Evolutionary conservation across 2,113 vertebrate genomes (phyloP).

Genomic region (Melospiza georgiana): DNA sequence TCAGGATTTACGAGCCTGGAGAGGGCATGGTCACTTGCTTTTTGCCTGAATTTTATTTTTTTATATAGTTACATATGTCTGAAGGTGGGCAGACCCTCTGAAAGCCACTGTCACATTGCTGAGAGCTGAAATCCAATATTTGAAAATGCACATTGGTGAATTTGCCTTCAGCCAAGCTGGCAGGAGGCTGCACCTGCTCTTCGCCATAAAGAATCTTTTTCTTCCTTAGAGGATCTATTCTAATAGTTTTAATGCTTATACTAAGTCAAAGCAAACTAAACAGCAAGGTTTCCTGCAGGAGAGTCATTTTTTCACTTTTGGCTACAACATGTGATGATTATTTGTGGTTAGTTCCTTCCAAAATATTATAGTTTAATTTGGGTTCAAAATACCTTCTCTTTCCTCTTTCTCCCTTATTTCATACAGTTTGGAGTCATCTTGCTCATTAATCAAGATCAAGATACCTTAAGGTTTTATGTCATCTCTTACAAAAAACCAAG

Average conservation of each 20-base stretch:
- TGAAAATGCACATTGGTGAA: not conserved
- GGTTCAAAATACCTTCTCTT: not conserved
- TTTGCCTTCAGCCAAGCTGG: not conserved
- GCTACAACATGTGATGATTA: not conserved
- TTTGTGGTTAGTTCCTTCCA: not conserved
- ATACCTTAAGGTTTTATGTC: not conserved
- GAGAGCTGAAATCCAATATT: not conserved
- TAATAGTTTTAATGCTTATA: not conserved
- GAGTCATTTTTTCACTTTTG: not conserved
- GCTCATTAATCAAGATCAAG: not conserved
- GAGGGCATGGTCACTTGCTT: not conserved
- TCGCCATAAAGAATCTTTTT: not conserved
- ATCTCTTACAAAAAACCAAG: not conserved
- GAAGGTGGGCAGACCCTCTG: not conserved
- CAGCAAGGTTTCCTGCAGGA: not conserved
- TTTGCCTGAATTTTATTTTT: not conserved
- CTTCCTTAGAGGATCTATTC: not conserved
- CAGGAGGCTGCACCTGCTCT: not conserved
- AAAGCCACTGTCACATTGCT: not conserved
- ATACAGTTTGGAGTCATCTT: not conserved
- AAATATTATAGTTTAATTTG: not conserved
- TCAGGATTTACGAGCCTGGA: not conserved
- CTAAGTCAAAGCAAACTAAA: not conserved
- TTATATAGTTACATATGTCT: not conserved
- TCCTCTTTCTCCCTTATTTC: not conserved